Evolutionary conservation across 2,113 vertebrate species (phyloP).

Genomic region (Neolamprologus longior): DNA sequence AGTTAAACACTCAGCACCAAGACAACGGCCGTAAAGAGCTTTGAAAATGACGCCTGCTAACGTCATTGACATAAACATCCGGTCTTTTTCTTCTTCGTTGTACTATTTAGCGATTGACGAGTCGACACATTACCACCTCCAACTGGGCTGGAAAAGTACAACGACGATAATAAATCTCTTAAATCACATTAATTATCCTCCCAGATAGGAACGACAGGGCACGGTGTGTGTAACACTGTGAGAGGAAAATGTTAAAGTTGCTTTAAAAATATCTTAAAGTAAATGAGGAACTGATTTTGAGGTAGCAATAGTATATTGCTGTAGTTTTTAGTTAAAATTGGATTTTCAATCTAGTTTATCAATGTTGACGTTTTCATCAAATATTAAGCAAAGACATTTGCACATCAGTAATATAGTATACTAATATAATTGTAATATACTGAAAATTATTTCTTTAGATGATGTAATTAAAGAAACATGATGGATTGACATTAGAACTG

Average conservation of each 20-base stretch:
- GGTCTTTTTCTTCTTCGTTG: background rate
- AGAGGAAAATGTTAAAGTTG: background rate
- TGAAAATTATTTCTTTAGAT: background rate
- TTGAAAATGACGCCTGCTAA: conserved; percentile 55
- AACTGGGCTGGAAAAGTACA: background rate
- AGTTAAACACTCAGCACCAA: background rate
- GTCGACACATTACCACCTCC: background rate
- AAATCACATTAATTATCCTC: background rate
- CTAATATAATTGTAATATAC: background rate
- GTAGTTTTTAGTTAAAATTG: background rate
- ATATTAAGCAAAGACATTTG: background rate
- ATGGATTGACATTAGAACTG: background rate
- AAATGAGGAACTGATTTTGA: background rate
- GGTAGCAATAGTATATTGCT: background rate
- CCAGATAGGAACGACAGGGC: background rate
- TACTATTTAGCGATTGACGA: fast-evolving
- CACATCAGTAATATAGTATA: background rate
- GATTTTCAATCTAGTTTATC: background rate
- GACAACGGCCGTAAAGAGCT: conserved; percentile 54
- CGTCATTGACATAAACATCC: background rate
- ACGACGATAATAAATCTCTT: background rate
- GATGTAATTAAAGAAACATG: background rate
- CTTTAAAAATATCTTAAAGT: background rate
- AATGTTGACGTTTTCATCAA: background rate
- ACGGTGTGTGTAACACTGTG: background rate